phyloP scores from a whole-genome alignment of 1,140 invertebrate genomes.

The Sinella curviseta region DNA sequence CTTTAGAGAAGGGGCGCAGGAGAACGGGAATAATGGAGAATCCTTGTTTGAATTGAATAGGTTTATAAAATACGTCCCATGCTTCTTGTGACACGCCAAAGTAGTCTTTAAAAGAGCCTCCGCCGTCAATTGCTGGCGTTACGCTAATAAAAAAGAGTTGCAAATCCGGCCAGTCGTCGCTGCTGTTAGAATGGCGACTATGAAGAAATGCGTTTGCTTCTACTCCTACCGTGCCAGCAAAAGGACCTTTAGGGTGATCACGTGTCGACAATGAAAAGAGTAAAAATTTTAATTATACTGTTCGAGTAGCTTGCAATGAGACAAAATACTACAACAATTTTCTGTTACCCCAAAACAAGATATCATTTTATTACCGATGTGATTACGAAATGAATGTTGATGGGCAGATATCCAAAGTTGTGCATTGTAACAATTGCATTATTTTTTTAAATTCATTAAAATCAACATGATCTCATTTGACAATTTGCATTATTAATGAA shows the following conservation, averaged over 20 bases:
- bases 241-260: conserved; percentile 22
- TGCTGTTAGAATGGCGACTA: conserved; percentile 62
- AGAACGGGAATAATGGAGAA: conserved; percentile 49
- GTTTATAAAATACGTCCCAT: conserved; percentile 27
- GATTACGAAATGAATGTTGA: neutral
- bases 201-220: conserved; percentile 43
- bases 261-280: neutral
- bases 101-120: conserved; percentile 42
- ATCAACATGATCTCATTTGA: too few species aligned
- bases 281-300: neutral
- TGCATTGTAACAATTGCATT: too few species aligned
- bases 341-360: neutral
- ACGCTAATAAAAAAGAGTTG: conserved; percentile 63
- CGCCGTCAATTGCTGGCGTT: conserved; percentile 44
- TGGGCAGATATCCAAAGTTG: too few species aligned
- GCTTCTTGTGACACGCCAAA: conserved; percentile 36
- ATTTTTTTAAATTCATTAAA: too few species aligned
- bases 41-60: conserved; percentile 39
- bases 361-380: neutral
- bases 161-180: conserved; percentile 73
- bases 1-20: conserved; percentile 56
- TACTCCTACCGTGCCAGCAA: conserved; percentile 32
- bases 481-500: too few species aligned
- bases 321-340: too few species aligned
- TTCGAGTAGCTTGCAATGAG: too few species aligned